Percentiles rank a stretch among this genome's conserved stretches.
Conservation (phyloP, 2,888 invertebrate genomes). For the Subacronicta megacephala region DNA sequence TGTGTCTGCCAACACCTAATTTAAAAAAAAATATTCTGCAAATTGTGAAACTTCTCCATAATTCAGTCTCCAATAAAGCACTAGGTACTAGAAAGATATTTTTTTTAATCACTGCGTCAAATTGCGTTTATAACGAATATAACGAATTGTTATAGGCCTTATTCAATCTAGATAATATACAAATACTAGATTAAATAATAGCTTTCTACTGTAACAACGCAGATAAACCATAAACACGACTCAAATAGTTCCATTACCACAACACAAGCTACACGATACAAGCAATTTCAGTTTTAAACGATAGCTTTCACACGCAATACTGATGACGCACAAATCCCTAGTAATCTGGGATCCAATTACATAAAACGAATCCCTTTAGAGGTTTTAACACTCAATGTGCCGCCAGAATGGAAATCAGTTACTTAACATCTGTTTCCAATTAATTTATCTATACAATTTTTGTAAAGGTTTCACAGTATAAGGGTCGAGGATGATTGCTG, state of each 20-base stretch:
- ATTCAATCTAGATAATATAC: no score
- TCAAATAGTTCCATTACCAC: constrained; percentile 15
- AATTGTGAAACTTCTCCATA: no score
- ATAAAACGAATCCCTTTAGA: constrained; percentile 58
- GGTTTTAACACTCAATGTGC: constrained; percentile 60
- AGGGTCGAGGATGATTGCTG: constrained; percentile 18
- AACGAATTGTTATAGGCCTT: no score
- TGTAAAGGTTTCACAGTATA: constrained; percentile 20
- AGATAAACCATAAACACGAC: constrained; percentile 15
- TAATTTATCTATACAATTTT: constrained; percentile 58
- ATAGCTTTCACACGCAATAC: constrained; percentile 42
- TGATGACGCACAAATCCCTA: constrained; percentile 50
- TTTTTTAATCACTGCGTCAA: no score
- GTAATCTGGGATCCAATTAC: constrained; percentile 62
- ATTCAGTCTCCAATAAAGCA: no score
- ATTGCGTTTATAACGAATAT: no score
- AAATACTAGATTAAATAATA: no score
- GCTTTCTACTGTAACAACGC: background rate
- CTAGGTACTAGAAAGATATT: no score
- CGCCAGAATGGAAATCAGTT: constrained; percentile 54
- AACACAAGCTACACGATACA: constrained; percentile 29
- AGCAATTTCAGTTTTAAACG: constrained; percentile 31
- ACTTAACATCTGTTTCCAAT: constrained; percentile 53
- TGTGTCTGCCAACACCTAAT: no score
- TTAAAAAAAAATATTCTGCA: no score